phyloP scores from a whole-genome alignment of 1,140 invertebrate genomes.

The Chrysopa pallens region DNA sequence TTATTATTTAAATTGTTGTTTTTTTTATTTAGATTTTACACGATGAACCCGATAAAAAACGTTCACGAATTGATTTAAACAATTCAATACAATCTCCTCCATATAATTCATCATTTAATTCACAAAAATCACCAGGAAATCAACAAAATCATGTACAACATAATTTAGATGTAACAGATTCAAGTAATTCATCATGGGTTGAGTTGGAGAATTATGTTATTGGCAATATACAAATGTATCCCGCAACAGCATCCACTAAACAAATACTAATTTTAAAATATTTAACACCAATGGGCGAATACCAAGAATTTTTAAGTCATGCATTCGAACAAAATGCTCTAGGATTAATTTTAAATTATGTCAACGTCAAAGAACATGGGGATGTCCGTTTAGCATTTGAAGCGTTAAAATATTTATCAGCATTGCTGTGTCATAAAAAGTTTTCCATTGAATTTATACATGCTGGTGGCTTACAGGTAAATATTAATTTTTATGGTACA shows the following conservation, averaged over 20 bases:
- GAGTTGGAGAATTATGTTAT: conserved; percentile 78
- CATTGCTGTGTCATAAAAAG: conserved; percentile 90
- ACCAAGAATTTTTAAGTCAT: conserved; percentile 86
- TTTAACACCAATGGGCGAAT: conserved; percentile 86
- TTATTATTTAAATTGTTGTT: too few species aligned
- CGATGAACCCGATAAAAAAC: too few species aligned
- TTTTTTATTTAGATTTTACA: too few species aligned
- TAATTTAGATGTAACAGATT: conserved; percentile 12
- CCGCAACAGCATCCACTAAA: conserved; percentile 66
- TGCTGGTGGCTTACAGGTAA: conserved; percentile 60
- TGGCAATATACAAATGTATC: conserved; percentile 64
- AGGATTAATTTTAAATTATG: conserved; percentile 73
- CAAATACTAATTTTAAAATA: conserved; percentile 87
- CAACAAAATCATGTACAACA: not conserved
- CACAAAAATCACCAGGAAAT: too few species aligned
- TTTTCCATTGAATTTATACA: conserved; percentile 91
- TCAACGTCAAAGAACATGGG: conserved; percentile 73
- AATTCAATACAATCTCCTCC: too few species aligned
- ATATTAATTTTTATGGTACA: conserved; percentile 1
- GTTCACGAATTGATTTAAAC: too few species aligned
- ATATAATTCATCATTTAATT: too few species aligned
- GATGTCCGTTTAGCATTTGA: conserved; percentile 90
- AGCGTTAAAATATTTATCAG: conserved; percentile 81
- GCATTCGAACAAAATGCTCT: conserved; percentile 86
- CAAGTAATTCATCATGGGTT: conserved; percentile 72